Evolutionary conservation across 53 echinoderm and acorn worm species (phyloP).

Genomic region (Glandiceps talaboti): DNA sequence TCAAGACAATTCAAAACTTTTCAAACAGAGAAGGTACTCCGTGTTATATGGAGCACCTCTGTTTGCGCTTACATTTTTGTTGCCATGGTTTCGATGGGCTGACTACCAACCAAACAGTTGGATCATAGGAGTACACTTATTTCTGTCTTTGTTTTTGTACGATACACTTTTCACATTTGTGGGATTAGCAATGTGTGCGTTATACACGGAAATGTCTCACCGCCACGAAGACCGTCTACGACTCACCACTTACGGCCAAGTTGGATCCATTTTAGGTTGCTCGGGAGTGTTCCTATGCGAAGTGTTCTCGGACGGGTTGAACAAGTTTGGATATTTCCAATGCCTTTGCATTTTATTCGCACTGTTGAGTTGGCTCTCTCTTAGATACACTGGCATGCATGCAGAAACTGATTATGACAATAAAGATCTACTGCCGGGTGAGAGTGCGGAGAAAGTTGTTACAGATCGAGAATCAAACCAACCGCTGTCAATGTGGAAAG

Average conservation of each 20-base stretch:
- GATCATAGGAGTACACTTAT: constrained; percentile 69
- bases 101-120: constrained; percentile 38
- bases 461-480: not conserved
- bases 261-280: constrained; percentile 57
- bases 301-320: constrained; percentile 60
- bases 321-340: constrained; percentile 69
- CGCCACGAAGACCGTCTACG: constrained; percentile 60
- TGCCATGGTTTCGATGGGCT: constrained; percentile 96
- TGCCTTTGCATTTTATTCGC: constrained; percentile 61
- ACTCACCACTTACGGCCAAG: constrained; percentile 57
- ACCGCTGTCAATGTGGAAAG: not conserved
- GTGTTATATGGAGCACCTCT: constrained; percentile 87
- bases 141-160: constrained; percentile 55
- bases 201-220: constrained; percentile 79
- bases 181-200: constrained; percentile 59
- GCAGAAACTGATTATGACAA: constrained; percentile 30
- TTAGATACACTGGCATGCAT: constrained; percentile 72
- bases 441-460: not conserved
- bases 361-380: constrained; percentile 65
- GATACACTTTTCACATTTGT: constrained; percentile 84
- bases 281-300: constrained; percentile 45
- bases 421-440: too few species aligned
- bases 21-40: constrained; percentile 58
- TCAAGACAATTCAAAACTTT: constrained; percentile 87
- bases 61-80: constrained; percentile 60